These are phyloP conservation scores for Baryphthengus martii DNA, from an alignment of 2,113 vertebrate species.

Conservation along the genomic window DNA sequence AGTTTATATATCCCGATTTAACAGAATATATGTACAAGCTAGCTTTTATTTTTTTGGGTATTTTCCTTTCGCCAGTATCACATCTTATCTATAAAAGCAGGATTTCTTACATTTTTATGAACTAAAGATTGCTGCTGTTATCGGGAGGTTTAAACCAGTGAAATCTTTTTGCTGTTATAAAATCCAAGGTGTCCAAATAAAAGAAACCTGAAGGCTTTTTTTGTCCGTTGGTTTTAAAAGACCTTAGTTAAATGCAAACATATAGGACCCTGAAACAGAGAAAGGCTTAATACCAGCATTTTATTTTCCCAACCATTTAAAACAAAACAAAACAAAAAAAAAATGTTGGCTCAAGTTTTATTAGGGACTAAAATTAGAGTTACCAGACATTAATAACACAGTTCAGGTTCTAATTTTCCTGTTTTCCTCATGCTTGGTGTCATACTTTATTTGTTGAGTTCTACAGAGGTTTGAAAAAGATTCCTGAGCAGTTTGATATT, in stretches of 20 bases:
- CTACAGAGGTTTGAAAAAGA: not conserved
- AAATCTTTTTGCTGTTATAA: not conserved
- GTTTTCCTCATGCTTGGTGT: not conserved
- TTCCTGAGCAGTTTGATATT: not conserved
- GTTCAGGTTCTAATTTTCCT: not conserved
- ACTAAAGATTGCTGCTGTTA: not conserved
- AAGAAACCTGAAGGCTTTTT: not conserved
- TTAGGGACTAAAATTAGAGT: not conserved
- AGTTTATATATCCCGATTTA: not conserved
- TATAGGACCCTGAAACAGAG: not conserved
- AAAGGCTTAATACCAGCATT: not conserved
- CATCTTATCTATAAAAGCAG: not conserved
- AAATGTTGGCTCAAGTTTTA: not conserved
- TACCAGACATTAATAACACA: not conserved
- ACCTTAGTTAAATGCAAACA: not conserved
- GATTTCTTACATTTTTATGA: not conserved
- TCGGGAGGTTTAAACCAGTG: not conserved
- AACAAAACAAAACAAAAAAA: not conserved
- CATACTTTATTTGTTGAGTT: not conserved
- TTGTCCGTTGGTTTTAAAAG: not conserved
- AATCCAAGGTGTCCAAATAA: not conserved
- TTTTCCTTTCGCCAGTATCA: not conserved
- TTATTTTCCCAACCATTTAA: not conserved
- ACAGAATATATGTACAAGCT: not conserved
- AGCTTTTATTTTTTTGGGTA: not conserved